Conservation (phyloP, 2,113 vertebrate species). For the Gadus chalcogrammus region DNA sequence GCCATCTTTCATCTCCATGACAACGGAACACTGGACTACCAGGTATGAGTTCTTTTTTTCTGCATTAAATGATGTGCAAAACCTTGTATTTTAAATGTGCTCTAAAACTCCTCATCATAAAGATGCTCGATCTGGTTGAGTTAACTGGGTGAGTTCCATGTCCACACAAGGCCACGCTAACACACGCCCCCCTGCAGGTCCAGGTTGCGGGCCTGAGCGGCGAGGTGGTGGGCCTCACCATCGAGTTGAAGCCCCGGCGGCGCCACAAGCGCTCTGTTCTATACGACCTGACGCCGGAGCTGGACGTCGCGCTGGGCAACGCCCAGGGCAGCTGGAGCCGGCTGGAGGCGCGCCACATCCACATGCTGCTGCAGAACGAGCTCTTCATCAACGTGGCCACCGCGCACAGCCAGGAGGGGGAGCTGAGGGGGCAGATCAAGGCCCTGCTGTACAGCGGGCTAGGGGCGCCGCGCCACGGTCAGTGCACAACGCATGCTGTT, state of each 20-base stretch:
- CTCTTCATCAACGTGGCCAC: slow-evolving; percentile 95
- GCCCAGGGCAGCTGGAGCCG: slow-evolving; percentile 78
- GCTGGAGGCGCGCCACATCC: slow-evolving; percentile 83
- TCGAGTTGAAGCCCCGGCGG: slow-evolving; percentile 90
- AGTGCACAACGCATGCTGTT: not conserved
- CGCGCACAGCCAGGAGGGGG: slow-evolving; percentile 82
- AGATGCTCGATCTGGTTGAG: too few relatives aligned
- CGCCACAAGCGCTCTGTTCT: slow-evolving; percentile 85
- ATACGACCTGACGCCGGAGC: slow-evolving; percentile 78
- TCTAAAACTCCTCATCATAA: too few relatives aligned
- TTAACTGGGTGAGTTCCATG: too few relatives aligned
- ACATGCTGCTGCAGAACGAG: slow-evolving; percentile 96
- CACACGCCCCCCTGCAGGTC: slow-evolving; percentile 64
- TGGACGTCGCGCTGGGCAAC: slow-evolving; percentile 55
- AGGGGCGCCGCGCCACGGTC: slow-evolving; percentile 78
- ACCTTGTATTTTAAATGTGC: too few relatives aligned
- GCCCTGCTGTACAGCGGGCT: slow-evolving; percentile 85
- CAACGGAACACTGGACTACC: slow-evolving; percentile 90
- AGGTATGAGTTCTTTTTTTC: slow-evolving; percentile 66
- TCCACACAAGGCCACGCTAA: too few relatives aligned
- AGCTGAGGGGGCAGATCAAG: slow-evolving; percentile 88
- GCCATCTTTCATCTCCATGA: slow-evolving; percentile 82
- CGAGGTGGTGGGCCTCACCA: slow-evolving; percentile 78
- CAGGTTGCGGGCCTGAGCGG: slow-evolving; percentile 84
- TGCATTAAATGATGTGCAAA: too few relatives aligned